A percentile compares a stretch with the other conserved stretches of the same genome.
Evolutionary conservation across 2,113 vertebrate species (phyloP).

Genomic region (Passer domesticus): DNA sequence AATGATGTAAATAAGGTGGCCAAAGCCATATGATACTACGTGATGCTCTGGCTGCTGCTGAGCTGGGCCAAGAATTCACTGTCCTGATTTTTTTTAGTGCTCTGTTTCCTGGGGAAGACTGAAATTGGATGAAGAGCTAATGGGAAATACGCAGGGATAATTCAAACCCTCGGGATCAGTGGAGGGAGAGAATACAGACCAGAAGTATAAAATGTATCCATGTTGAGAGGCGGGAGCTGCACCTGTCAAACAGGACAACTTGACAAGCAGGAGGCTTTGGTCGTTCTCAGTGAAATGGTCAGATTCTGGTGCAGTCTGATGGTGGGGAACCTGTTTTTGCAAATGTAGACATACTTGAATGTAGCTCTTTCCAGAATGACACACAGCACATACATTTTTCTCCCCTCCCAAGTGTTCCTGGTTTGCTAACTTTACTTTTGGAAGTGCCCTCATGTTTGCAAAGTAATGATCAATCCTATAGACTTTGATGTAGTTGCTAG

Average conservation of each 20-base stretch:
- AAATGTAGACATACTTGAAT: rapidly evolving
- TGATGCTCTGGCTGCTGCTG: background rate
- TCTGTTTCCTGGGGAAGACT: background rate
- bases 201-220: rapidly evolving
- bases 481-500: background rate
- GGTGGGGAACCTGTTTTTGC: background rate
- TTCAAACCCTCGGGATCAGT: background rate
- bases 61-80: background rate
- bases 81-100: background rate
- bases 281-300: background rate
- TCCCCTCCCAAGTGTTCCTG: rapidly evolving
- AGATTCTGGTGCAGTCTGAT: background rate
- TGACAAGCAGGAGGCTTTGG: background rate
- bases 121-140: background rate
- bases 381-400: rapidly evolving
- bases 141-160: background rate
- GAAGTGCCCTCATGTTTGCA: background rate
- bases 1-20: background rate
- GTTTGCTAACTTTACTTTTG: background rate
- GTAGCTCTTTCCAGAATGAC: background rate
- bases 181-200: background rate
- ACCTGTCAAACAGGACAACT: background rate
- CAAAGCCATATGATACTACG: rapidly evolving
- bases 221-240: background rate
- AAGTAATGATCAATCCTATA: background rate